Base-by-base conservation (phyloP, 2,888 invertebrate species). In the Willowsia nigromaculata region DNA sequence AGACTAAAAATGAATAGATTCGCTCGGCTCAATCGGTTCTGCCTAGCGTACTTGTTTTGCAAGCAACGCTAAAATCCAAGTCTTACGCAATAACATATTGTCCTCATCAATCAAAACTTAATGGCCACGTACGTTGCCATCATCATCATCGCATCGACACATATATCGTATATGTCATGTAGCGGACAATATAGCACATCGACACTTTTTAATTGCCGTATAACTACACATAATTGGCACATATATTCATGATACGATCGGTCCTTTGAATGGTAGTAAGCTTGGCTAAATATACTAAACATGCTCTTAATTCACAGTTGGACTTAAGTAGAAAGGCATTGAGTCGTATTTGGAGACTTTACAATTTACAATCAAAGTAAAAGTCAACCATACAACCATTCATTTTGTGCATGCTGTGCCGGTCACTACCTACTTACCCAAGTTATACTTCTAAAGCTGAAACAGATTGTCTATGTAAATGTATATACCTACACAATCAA, bases 81-180 rank as follows among this genome's bases (percentile, higher is more conserved):
- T 59, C 1, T 65, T 68, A 40, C 37, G 40, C 68, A 68, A 68
- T 68, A n/a, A 47, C 37, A 71, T 68, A 80, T 76, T 80, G 86
- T 86, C 86, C 86, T 86, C 86, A 86, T 86, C 86, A 86, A 86
- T 86, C 86, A 86, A 86, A 80, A 22, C 27, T 56, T 86, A 86
- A 80, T 86, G 68, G 65, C 68, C 53, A 47, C n/a, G n/a, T n/a
- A n/a, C n/a, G n/a, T n/a, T 65, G 53, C 62, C 65, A 68, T 56
- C 86, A 81, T 86, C 78, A 33, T 25, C 47, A 11, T 22, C 40
- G 13, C 33, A 68, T 37, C 2, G 13, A 74, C 25, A 9, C 22
- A 9, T 50, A 25, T 86, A 37, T 86, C 56, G 50, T 43, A 80
- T 53, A 47, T 15, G 13, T 47, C 47, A 47, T 15, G 53, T 50